These are phyloP conservation scores for Tetheella fluctuosa DNA, from an alignment of 2,888 invertebrate genomes.

Conservation along the genomic window DNA sequence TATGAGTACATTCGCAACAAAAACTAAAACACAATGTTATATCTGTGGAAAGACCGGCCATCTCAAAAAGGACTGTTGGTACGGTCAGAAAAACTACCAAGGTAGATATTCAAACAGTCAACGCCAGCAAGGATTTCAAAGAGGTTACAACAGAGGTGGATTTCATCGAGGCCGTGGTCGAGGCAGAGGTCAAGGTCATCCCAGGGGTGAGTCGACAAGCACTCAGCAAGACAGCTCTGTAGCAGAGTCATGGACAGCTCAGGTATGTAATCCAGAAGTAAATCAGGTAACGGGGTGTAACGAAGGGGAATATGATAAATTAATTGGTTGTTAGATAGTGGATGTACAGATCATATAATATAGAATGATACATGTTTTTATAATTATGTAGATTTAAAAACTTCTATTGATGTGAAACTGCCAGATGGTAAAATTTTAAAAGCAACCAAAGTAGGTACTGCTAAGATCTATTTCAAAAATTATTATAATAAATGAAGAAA, in stretches of 20 bases:
- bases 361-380: constrained; percentile 29
- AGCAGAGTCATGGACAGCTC: constrained; percentile 29
- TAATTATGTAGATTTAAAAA: constrained; percentile 17
- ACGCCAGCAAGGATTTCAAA: constrained; percentile 23
- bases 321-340: constrained; percentile 35
- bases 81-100: constrained; percentile 17
- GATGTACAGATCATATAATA: constrained; percentile 30
- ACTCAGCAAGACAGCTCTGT: too few relatives aligned
- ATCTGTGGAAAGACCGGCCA: constrained; percentile 34
- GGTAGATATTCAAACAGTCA: background rate
- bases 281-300: constrained; percentile 21
- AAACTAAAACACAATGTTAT: constrained; percentile 29
- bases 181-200: constrained; percentile 24
- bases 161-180: constrained; percentile 15
- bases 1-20: constrained; percentile 29
- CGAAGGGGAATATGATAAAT: constrained; percentile 23
- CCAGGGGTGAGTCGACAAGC: constrained; percentile 26
- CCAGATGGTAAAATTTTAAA: constrained; percentile 22
- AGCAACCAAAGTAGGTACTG: constrained; percentile 24
- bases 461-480: constrained; percentile 27
- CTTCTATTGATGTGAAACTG: constrained; percentile 25
- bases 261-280: constrained; percentile 30
- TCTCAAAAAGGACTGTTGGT: constrained; percentile 30
- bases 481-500: constrained; percentile 24
- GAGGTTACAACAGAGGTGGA: constrained; percentile 19